A percentile compares a stretch with the other conserved stretches of the same genome.
These are phyloP conservation scores for Drosophila merina DNA, from an alignment of 2,888 invertebrate genomes.

Conservation along the genomic window DNA sequence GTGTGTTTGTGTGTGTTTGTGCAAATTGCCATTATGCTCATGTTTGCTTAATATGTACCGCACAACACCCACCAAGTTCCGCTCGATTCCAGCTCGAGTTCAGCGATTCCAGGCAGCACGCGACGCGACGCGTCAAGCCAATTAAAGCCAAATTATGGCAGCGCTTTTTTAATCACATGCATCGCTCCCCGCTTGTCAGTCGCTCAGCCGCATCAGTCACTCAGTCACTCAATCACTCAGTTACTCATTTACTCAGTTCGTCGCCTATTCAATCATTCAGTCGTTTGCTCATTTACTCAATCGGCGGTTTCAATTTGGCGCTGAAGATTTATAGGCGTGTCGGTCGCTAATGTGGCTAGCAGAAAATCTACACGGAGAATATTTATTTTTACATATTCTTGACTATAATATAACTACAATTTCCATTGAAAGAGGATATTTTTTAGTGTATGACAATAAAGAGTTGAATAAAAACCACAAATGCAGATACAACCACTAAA, in stretches of 20 bases:
- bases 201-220: neutral
- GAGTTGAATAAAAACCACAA: neutral
- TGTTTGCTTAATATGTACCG: conserved; percentile 75
- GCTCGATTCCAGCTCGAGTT: conserved; percentile 3
- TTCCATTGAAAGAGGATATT: no score
- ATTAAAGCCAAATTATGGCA: conserved; percentile 76
- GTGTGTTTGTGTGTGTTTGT: conserved; percentile 32
- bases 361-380: conserved; percentile 1
- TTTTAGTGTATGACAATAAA: neutral
- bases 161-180: conserved; percentile 74
- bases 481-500: conserved; percentile 35
- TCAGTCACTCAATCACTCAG: conserved; percentile 16
- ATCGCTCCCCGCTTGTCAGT: conserved; percentile 21
- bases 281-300: conserved; percentile 32
- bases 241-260: conserved; percentile 2
- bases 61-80: conserved; percentile 49
- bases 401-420: no score
- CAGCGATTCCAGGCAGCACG: conserved; percentile 48
- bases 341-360: conserved; percentile 46
- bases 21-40: conserved; percentile 75
- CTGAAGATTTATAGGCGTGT: conserved; percentile 69
- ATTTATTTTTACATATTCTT: no score
- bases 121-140: conserved; percentile 76
- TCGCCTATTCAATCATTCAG: conserved; percentile 3
- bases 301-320: conserved; percentile 61